Base-by-base conservation (phyloP, 1,140 invertebrate species). In the Akabosia matsudoensis region DNA sequence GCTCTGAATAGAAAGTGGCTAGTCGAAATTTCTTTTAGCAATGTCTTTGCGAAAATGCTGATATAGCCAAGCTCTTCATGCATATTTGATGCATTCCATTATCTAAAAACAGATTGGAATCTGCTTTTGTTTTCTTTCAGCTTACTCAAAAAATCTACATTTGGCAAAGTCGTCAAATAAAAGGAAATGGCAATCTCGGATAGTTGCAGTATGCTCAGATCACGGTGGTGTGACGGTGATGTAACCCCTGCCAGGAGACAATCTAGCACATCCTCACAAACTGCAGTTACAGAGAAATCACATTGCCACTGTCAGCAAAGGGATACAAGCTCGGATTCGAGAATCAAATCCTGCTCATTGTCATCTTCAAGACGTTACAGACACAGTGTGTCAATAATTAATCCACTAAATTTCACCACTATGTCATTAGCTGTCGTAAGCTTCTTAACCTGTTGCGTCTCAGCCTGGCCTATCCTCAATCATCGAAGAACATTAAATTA, bases 401-500 rank as follows among this genome's bases (percentile, higher is more conserved):
- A 22, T 45, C 37, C 37, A 10, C 37, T 45, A 31, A 30, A 2
- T 67, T 30, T 28, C 33, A 18, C 16, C 56, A 34, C 33, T 18
- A 64, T 61, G 22, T 24, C 26, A 14, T 64, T 52, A 73, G 26
- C 67, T 33, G 73, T 33, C 14, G 16, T 77, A 30, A 37, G n/a
- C 18, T 61, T 61, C 45, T 51, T 70, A 24, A 34, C 72, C 33
- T 74, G 71, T 72, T 79, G 78, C 74, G 72, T 75, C 74, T 74
- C 74, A 52, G 73, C 61, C 3, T 74, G 45, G 73, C 73, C 75
- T 45, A 61, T 67, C 31, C 28, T 67, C 3, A 67, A 30, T 22
- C 76, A 75, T 54, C 52, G 76, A 33, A 70, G 78, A 71, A 33
- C 73, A 3, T 79, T 61, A 52, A 74, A 74, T 14, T 64, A 75